Evolutionary conservation across 2,113 vertebrate genomes (phyloP).

Genomic region (Menura novaehollandiae): DNA sequence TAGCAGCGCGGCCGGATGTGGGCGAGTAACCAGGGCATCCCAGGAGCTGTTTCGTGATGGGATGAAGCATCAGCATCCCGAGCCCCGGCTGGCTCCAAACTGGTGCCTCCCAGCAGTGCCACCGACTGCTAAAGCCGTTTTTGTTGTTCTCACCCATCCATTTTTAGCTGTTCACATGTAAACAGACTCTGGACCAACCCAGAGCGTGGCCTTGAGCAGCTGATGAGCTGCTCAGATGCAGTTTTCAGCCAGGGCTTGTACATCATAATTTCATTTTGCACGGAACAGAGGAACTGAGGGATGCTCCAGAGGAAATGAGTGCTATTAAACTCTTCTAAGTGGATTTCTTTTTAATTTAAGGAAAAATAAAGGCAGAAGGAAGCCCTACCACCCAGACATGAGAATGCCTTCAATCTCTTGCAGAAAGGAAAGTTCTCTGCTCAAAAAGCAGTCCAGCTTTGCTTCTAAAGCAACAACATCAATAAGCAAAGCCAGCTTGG

Average conservation of each 20-base stretch:
- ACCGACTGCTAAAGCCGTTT: not conserved
- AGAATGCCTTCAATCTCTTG: not conserved
- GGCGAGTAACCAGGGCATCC: accelerated
- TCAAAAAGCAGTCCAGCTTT: not conserved
- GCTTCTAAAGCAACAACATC: not conserved
- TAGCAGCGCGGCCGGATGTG: accelerated
- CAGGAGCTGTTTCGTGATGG: not conserved
- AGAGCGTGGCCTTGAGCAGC: not conserved
- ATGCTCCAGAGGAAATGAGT: not conserved
- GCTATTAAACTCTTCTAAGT: not conserved
- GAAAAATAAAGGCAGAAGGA: not conserved
- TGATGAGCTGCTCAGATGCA: not conserved
- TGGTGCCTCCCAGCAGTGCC: not conserved
- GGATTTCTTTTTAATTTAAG: not conserved
- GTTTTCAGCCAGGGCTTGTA: not conserved
- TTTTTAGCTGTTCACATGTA: not conserved
- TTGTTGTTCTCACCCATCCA: not conserved
- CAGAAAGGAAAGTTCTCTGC: not conserved
- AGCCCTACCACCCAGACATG: not conserved
- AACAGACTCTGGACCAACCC: not conserved
- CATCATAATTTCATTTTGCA: not conserved
- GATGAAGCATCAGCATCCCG: not conserved
- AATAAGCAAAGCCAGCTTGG: not conserved
- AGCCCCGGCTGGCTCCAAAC: not conserved
- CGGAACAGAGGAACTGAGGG: not conserved